Base-by-base conservation (phyloP, 2,797 vertebrate genomes). In the Malacoctenus gilli region DNA sequence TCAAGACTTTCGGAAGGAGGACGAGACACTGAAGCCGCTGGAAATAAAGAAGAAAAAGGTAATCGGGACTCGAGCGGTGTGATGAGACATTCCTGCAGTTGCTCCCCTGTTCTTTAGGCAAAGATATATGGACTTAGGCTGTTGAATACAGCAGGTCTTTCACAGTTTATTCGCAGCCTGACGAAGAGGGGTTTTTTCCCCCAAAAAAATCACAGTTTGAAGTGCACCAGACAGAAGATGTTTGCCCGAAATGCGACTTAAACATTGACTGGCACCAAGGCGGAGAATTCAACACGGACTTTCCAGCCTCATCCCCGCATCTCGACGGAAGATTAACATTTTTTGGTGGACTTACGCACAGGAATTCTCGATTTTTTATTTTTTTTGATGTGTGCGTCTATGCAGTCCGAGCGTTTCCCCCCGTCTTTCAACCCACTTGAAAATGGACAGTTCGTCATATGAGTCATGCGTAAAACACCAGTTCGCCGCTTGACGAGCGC, bases 391-490 rank as follows among this genome's bases (percentile, higher is more conserved):
- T n/a, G n/a, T 59, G 12, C 31, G 51, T 59, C 59, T 53, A 18
- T 72, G 60, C 61, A 66, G 43, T 63, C 19, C 8, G 30, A 56
- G 40, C 31, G 11, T 61, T 63, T 21, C 4, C 4, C 37, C 28
- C 19, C 22, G 13, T 63, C n/a, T 63, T 39, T 66, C 30, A 35
- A 39, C 47, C 18, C 65, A 64, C 51, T 77, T 73, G 63, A 84
- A 90, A 82, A 89, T 91, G 92, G 86, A 91, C 86, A 83, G 52
- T 88, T 80, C 54, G 41, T 48, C 65, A 47, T 59, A 38, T 44
- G 75, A 82, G 63, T 81, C 71, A 56, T 69, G 68, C 65, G 55
- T 80, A 35, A 63, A 34, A 69, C n/a, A n/a, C 14, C 72, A 69
- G 79, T 85, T 75, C 82, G 58, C 72, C 61, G 80, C 68, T 64